phyloP scores from a whole-genome alignment of 2,113 vertebrate genomes.

The Pluvialis apricaria region DNA sequence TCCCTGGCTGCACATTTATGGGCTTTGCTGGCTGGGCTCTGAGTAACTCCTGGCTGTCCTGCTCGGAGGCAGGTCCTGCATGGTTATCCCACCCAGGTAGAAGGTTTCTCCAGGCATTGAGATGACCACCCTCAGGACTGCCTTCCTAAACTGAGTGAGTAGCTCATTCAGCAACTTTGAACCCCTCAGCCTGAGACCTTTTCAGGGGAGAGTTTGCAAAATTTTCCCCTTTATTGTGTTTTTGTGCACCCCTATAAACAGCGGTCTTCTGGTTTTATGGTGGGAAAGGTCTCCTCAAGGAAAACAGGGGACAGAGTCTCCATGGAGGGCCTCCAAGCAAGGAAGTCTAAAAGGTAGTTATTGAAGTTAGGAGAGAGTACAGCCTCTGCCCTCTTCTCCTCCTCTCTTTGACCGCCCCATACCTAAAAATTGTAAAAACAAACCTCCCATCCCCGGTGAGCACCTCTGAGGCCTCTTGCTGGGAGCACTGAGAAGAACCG shows the following conservation, averaged over 20 bases:
- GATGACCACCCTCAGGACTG: not conserved
- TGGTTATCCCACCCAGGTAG: not conserved
- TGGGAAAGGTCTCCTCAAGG: not conserved
- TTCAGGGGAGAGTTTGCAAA: not conserved
- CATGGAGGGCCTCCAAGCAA: not conserved
- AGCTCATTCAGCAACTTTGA: not conserved
- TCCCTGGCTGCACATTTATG: not conserved
- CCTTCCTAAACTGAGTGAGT: not conserved
- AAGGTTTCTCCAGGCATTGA: not conserved
- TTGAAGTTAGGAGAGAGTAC: not conserved
- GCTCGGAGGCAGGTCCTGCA: not conserved
- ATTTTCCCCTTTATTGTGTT: too few species aligned
- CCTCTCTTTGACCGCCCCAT: not conserved
- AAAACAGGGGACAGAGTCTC: too few species aligned
- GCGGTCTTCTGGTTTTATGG: fast-evolving
- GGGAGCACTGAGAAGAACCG: not conserved
- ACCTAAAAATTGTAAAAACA: not conserved
- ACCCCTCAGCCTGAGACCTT: not conserved
- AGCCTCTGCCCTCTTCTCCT: not conserved
- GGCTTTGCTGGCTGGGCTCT: not conserved
- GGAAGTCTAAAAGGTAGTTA: not conserved
- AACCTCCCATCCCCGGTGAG: not conserved
- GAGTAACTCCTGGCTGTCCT: not conserved
- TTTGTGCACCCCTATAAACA: not conserved
- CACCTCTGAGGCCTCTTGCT: not conserved